These are phyloP conservation scores for Enteromius anoplus DNA, from an alignment of 2,797 vertebrate species.

Conservation along the genomic window DNA sequence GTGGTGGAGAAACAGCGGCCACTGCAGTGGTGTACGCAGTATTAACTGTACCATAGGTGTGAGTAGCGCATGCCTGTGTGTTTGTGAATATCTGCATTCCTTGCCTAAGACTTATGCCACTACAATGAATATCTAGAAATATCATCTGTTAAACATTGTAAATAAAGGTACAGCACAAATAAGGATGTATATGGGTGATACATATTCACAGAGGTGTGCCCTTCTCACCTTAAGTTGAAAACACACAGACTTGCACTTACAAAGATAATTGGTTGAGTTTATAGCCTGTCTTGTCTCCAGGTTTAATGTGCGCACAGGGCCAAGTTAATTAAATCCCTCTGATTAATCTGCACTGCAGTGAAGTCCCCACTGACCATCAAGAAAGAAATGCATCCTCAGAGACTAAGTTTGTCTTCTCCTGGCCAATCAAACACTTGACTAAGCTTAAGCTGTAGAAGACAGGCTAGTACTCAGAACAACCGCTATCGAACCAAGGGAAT, in stretches of 20 bases:
- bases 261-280: conserved; percentile 78
- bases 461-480: conserved; percentile 10
- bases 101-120: background rate
- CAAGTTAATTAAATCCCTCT: conserved; percentile 81
- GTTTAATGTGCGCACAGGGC: conserved; percentile 75
- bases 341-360: conserved; percentile 79
- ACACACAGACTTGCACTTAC: conserved; percentile 42
- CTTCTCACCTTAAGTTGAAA: conserved; percentile 35
- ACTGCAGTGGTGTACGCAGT: conserved; percentile 61
- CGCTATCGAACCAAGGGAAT: conserved; percentile 11
- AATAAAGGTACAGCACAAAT: background rate
- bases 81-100: conserved; percentile 4
- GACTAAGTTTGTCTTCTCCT: conserved; percentile 44
- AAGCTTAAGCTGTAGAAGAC: conserved; percentile 19
- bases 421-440: conserved; percentile 46
- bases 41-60: conserved; percentile 42
- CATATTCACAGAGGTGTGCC: conserved; percentile 10
- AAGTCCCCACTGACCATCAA: conserved; percentile 61
- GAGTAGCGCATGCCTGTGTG: conserved; percentile 3
- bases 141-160: background rate
- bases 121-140: background rate
- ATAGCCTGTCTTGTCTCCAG: conserved; percentile 77
- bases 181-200: background rate
- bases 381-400: conserved; percentile 47
- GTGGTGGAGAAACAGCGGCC: conserved; percentile 65